Evolutionary conservation across 2,888 invertebrate genomes (phyloP), one percentile per base, ranked within the genome.

Genomic region (Eilema griseolum): DNA sequence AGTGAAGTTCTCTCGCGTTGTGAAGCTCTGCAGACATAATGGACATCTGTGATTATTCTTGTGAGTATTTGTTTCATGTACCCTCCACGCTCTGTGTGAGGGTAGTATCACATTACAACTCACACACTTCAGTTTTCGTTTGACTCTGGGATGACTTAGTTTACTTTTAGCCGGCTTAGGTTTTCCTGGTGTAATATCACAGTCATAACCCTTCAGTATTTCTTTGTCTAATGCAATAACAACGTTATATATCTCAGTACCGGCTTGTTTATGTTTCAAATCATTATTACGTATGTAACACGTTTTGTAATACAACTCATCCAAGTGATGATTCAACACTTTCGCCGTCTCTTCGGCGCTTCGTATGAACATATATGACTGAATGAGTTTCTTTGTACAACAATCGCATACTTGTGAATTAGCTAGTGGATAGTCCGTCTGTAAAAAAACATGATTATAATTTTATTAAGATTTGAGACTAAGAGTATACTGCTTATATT

Each of bases 281-380:
- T 12, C 24, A 24, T 41, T 62, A 24, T 37, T 37, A 24, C 14
- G 24, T 24, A 62, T 24, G 16, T 62, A 62, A 14, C 62, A 37
- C 14, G 37, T 62, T 41, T 62, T 62, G 23, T 1, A 1, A 37
- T 62, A 62, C 7, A 62, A 37, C 24, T 62, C 62, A 62, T 62
- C 16, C 23, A 62, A 41, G 24, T 70, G 73, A 3, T 57, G 61
- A 10, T 61, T 37, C 16, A 80, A 61, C 20, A 69, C 66, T 57
- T 66, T 66, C 0, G 12, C 61, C 52, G 75, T 72, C 61, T 73
- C 75, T 23, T 66, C 67, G 0, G 67, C 37, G 31, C 69, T 75
- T 70, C 77, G 73, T 60, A 73, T 71, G 26, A 79, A 79, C 28
- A 75, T 73, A 11, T 75, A 79, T 65, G 79, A 69, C 63, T 79